Percentiles rank a stretch among this genome's conserved stretches.
Evolutionary conservation across 1,140 invertebrate species (phyloP).

Genomic region (Magallana ariakensis): DNA sequence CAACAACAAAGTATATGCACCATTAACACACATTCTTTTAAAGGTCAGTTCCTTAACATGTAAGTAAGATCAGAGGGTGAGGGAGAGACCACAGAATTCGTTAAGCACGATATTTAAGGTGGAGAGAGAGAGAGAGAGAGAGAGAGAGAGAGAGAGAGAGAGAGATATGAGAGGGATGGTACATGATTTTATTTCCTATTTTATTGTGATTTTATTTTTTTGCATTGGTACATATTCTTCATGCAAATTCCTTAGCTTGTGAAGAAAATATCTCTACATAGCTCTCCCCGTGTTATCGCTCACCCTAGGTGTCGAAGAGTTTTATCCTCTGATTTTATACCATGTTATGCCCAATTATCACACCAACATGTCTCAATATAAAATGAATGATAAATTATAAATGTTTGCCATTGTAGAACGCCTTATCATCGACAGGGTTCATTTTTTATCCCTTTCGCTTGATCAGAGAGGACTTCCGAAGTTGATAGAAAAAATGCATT

Average conservation of each 20-base stretch:
- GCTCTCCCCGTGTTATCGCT: too few species aligned
- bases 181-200: too few species aligned
- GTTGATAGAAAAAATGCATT: constrained; percentile 39
- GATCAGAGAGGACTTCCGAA: constrained; percentile 30
- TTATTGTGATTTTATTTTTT: too few species aligned
- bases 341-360: constrained; percentile 23
- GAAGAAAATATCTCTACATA: too few species aligned
- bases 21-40: not conserved
- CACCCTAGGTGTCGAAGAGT: not conserved
- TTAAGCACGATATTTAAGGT: too few species aligned
- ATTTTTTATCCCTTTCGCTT: constrained; percentile 32
- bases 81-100: not conserved
- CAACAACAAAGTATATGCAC: not conserved
- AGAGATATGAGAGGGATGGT: too few species aligned
- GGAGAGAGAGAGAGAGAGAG: too few species aligned
- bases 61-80: not conserved
- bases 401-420: constrained; percentile 3
- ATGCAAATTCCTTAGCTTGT: too few species aligned
- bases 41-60: not conserved
- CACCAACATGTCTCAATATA: constrained; percentile 21
- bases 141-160: too few species aligned
- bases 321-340: not conserved
- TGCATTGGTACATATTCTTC: too few species aligned
- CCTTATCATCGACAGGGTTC: constrained; percentile 26
- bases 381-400: constrained; percentile 30